Conservation (phyloP, 92 coral and sea anemone genomes). For the Palythoa grandis region DNA sequence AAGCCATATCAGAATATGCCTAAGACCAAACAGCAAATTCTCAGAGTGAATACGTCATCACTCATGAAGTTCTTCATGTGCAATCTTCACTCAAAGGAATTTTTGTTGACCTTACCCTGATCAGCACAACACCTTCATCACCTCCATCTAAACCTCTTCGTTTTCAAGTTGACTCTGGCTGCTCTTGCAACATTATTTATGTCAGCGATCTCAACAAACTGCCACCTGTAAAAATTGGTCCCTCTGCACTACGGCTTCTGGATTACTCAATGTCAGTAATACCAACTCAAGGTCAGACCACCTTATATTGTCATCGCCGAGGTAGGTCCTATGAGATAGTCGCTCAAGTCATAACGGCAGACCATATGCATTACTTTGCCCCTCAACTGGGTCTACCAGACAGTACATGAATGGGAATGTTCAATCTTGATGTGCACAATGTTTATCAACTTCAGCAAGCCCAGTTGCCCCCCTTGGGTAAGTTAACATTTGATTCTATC, state of each 20-base stretch:
- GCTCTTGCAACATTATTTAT: conserved; percentile 68
- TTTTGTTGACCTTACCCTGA: conserved; percentile 64
- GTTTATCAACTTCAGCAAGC: conserved; percentile 50
- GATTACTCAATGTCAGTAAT: conserved; percentile 72
- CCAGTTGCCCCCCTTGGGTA: conserved; percentile 52
- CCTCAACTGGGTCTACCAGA: conserved; percentile 56
- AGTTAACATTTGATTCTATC: conserved; percentile 54
- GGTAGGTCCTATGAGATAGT: conserved; percentile 53
- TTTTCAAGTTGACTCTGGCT: conserved; percentile 60
- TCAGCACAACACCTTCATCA: conserved; percentile 39
- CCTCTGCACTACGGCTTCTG: conserved; percentile 63
- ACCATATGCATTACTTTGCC: conserved; percentile 60
- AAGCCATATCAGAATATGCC: conserved; percentile 28
- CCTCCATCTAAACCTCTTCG: conserved; percentile 29
- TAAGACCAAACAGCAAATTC: conserved; percentile 14
- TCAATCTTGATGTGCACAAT: conserved; percentile 56
- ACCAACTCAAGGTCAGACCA: conserved; percentile 61
- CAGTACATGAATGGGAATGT: conserved; percentile 57
- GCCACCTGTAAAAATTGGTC: conserved; percentile 48
- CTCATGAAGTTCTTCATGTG: conserved; percentile 54
- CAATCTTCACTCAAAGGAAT: conserved; percentile 58
- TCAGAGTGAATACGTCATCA: conserved; percentile 37
- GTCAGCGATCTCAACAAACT: conserved; percentile 64
- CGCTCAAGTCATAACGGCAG: conserved; percentile 46
- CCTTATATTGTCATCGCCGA: conserved; percentile 62